Conservation (phyloP, 2,888 invertebrate species). For the Lottia scabra region DNA sequence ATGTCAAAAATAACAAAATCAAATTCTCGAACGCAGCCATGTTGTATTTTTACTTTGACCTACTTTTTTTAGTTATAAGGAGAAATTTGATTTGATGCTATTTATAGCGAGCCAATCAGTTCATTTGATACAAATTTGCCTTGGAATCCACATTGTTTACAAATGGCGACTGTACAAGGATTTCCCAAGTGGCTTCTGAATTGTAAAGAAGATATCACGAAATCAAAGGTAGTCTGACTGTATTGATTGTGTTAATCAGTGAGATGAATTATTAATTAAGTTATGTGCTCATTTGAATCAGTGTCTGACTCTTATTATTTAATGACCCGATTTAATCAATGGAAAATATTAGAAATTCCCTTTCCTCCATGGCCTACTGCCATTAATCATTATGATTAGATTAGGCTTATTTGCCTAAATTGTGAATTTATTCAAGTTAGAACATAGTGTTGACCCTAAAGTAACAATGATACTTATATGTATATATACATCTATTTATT, state of each 20-base stretch:
- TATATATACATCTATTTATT: too few relatives aligned
- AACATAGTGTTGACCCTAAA: too few relatives aligned
- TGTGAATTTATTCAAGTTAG: too few relatives aligned
- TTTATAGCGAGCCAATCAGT: constrained; percentile 39
- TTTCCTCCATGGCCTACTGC: too few relatives aligned
- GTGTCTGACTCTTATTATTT: too few relatives aligned
- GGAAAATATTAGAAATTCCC: too few relatives aligned
- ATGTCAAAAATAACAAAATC: not conserved
- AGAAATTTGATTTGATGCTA: constrained; percentile 29
- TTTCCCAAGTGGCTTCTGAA: constrained; percentile 61
- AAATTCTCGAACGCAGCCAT: not conserved
- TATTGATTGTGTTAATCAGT: not conserved
- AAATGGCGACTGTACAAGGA: constrained; percentile 48
- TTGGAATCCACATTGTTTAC: constrained; percentile 49
- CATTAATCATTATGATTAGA: too few relatives aligned
- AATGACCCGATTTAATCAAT: too few relatives aligned
- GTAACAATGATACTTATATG: too few relatives aligned
- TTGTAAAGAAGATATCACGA: constrained; percentile 56
- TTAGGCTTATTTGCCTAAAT: too few relatives aligned
- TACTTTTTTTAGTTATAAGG: not conserved
- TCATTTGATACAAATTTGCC: constrained; percentile 22
- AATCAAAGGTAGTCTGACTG: constrained; percentile 45
- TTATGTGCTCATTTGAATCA: too few relatives aligned
- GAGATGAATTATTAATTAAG: not conserved
- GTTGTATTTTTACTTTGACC: constrained; percentile 1